Evolutionary conservation across 2,113 vertebrate genomes (phyloP).

Genomic region (Meleagris gallopavo): DNA sequence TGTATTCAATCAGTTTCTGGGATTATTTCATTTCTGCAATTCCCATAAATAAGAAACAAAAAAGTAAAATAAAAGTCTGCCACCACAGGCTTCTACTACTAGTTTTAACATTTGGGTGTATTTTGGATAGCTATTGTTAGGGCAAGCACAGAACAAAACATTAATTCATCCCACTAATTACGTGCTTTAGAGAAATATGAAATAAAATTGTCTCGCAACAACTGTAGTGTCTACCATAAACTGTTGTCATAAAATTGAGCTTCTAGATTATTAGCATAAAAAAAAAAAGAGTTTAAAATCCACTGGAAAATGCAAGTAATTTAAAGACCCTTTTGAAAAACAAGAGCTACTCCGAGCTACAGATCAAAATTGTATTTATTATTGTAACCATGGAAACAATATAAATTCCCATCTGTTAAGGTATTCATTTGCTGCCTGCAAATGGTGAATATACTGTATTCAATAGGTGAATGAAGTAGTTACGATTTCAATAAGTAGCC

Average conservation of each 20-base stretch:
- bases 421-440: conserved; percentile 45
- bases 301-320: conserved; percentile 38
- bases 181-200: neutral
- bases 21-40: neutral
- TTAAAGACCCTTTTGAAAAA: conserved; percentile 46
- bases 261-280: neutral
- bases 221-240: neutral
- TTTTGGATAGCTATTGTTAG: neutral
- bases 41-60: neutral
- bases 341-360: conserved; percentile 33
- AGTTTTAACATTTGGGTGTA: neutral
- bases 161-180: neutral
- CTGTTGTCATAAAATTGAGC: neutral
- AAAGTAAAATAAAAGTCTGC: neutral
- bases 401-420: conserved; percentile 66
- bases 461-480: conserved; percentile 54
- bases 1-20: neutral
- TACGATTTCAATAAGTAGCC: conserved; percentile 29
- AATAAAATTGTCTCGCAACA: neutral
- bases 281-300: conserved; percentile 16
- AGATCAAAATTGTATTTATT: conserved; percentile 60
- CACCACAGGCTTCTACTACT: neutral
- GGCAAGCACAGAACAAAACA: neutral
- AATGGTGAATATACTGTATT: conserved; percentile 39
- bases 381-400: conserved; percentile 69